phyloP scores from a whole-genome alignment of 1,140 invertebrate genomes.

The Diuraphis noxia region DNA sequence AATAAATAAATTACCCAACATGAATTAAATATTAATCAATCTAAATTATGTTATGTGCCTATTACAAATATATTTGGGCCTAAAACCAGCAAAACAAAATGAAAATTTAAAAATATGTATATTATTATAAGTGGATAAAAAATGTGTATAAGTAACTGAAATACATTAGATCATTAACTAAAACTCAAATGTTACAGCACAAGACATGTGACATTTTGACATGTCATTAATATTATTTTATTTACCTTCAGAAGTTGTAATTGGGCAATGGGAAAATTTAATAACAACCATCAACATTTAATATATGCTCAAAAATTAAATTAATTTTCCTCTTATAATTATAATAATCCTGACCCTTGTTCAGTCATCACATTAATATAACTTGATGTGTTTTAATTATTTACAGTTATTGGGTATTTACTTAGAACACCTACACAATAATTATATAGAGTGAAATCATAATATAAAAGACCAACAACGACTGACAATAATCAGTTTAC shows the following conservation, averaged over 20 bases:
- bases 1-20: too few species aligned
- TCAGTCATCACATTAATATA: conserved; percentile 12
- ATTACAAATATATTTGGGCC: too few species aligned
- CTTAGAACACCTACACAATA: neutral
- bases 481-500: neutral
- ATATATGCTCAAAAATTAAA: conserved; percentile 22
- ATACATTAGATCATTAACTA: neutral
- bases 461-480: neutral
- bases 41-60: too few species aligned
- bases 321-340: conserved; percentile 22
- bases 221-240: conserved; percentile 32
- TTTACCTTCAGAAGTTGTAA: conserved; percentile 34
- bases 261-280: conserved; percentile 20
- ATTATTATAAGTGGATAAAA: too few species aligned
- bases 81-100: too few species aligned
- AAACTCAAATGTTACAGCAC: neutral
- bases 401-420: neutral
- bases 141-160: neutral
- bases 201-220: conserved; percentile 4
- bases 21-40: too few species aligned
- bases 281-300: neutral
- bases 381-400: conserved; percentile 34
- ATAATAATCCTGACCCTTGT: conserved; percentile 30
- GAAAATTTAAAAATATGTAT: too few species aligned
- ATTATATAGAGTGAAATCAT: neutral